phyloP scores from a whole-genome alignment of 2,797 vertebrate genomes.

The Poeciliopsis turneri region DNA sequence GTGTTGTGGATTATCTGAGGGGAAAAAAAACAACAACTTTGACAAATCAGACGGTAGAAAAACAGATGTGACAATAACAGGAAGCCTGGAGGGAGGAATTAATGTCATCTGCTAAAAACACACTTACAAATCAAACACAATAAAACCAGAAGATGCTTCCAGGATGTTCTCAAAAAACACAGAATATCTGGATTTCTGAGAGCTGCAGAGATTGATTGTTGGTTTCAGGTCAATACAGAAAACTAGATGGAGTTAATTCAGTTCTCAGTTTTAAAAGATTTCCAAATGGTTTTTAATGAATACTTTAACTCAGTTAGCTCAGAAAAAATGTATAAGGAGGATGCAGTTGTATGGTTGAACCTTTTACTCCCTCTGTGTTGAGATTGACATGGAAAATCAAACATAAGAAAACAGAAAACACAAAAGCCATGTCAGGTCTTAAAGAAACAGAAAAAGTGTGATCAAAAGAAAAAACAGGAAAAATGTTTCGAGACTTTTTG shows the following conservation, averaged over 20 bases:
- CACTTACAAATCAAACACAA: conserved; percentile 12
- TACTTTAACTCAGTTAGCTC: neutral
- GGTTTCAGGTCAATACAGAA: neutral
- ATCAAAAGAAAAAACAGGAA: neutral
- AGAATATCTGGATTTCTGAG: neutral
- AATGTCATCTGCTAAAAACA: conserved; percentile 27
- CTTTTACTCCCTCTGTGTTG: neutral
- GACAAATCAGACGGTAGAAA: neutral
- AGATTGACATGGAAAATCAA: neutral
- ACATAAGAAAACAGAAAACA: neutral
- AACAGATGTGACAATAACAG: neutral
- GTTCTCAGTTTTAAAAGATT: neutral
- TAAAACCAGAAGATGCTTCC: conserved; percentile 9
- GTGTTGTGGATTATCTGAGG: neutral
- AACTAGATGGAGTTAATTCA: neutral
- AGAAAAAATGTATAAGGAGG: neutral
- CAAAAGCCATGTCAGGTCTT: too few species aligned
- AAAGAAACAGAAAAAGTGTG: neutral
- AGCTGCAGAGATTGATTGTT: neutral
- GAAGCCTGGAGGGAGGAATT: neutral
- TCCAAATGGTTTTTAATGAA: neutral
- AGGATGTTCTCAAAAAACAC: neutral
- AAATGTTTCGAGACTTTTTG: neutral
- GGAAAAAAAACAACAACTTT: neutral
- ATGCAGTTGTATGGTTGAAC: neutral